Evolutionary conservation across 2,888 invertebrate genomes (phyloP).

Genomic region (Amblyteles armatorius): DNA sequence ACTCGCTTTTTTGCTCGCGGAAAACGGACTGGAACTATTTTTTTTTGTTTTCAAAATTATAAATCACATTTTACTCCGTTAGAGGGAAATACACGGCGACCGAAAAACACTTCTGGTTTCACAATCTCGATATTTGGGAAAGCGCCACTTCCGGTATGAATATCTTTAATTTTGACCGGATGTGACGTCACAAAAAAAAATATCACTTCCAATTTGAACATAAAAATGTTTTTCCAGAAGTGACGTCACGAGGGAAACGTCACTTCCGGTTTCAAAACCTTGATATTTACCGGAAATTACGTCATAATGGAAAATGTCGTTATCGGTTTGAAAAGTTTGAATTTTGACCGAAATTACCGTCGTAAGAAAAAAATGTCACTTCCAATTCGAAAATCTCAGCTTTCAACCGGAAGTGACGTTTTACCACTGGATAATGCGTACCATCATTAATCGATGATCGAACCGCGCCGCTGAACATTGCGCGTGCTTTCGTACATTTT

Average conservation of each 20-base stretch:
- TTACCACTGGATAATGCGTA: no score
- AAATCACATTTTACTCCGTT: not conserved
- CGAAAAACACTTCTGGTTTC: not conserved
- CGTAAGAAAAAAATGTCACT: not conserved
- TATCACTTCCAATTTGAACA: no score
- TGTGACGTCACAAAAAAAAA: no score
- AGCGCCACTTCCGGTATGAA: not conserved
- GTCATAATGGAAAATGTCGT: no score
- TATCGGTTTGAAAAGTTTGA: no score
- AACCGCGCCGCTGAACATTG: not conserved
- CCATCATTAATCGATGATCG: not conserved
- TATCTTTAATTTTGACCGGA: no score
- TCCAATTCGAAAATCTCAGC: not conserved
- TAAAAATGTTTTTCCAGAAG: no score
- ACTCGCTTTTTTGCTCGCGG: not conserved
- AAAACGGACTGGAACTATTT: constrained; percentile 4
- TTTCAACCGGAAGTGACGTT: no score
- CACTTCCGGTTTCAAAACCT: no score
- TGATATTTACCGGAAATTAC: no score
- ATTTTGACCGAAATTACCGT: no score
- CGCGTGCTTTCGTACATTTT: constrained; percentile 9
- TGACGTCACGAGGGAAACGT: no score
- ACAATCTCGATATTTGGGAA: not conserved
- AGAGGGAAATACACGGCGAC: not conserved
- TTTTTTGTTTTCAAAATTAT: not conserved